Percentiles rank a stretch among this genome's conserved stretches.
Evolutionary conservation across 2,797 vertebrate species (phyloP).

Genomic region (Pangasius macronema): DNA sequence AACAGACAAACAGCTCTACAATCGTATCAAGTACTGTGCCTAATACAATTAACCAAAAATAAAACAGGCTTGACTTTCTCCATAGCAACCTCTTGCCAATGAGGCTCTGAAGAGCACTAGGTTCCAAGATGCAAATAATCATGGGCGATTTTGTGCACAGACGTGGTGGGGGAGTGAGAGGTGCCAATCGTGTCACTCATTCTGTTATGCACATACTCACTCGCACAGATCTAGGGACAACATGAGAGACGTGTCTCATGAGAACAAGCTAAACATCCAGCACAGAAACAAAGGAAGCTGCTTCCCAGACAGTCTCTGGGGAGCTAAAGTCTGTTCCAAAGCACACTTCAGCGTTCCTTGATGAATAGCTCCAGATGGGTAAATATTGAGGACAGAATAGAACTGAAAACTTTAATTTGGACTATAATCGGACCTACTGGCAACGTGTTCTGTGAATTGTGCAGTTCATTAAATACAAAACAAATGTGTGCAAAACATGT

Average conservation of each 20-base stretch:
- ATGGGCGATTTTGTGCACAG: slow-evolving; percentile 54
- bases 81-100: slow-evolving; percentile 48
- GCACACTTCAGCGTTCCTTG: slow-evolving; percentile 26
- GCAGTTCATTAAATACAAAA: not conserved
- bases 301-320: slow-evolving; percentile 30
- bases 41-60: slow-evolving; percentile 53
- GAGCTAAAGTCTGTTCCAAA: slow-evolving; percentile 27
- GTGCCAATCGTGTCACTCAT: slow-evolving; percentile 41
- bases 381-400: slow-evolving; percentile 8
- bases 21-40: slow-evolving; percentile 37
- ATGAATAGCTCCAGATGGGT: slow-evolving; percentile 33
- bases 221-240: slow-evolving; percentile 6
- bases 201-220: slow-evolving; percentile 22
- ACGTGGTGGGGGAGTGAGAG: slow-evolving; percentile 34
- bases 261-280: slow-evolving; percentile 46
- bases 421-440: slow-evolving; percentile 12
- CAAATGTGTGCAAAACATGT: not conserved
- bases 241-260: not conserved
- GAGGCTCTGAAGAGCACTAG: slow-evolving; percentile 44
- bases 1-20: slow-evolving; percentile 42
- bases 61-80: slow-evolving; percentile 46
- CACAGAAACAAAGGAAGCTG: slow-evolving; percentile 45
- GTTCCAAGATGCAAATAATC: slow-evolving; percentile 56
- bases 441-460: not conserved
- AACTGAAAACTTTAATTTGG: slow-evolving; percentile 22